These are phyloP conservation scores for Ambastaia sidthimunki DNA, from an alignment of 2,797 vertebrate genomes.

Conservation along the genomic window DNA sequence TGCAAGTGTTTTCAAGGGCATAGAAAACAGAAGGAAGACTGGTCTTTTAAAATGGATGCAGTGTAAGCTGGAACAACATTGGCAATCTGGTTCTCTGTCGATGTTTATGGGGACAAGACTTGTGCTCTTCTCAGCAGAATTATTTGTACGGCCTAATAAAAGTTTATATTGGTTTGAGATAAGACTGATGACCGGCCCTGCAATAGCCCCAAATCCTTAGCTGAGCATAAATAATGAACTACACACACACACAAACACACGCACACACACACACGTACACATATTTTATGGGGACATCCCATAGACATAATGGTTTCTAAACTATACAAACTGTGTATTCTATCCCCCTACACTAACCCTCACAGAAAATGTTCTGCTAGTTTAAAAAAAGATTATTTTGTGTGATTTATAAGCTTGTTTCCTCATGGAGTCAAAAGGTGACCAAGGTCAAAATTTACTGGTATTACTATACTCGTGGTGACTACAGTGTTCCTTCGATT, in stretches of 20 bases:
- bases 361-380: no score
- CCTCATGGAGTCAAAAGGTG: no score
- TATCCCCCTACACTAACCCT: no score
- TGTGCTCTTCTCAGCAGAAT: conserved; percentile 35
- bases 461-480: no score
- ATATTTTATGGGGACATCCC: no score
- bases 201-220: not conserved
- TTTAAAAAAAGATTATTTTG: no score
- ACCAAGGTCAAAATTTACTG: no score
- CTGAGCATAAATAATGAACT: conserved; percentile 23
- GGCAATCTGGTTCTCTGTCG: not conserved
- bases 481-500: no score
- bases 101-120: conserved; percentile 39
- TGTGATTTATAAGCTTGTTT: no score
- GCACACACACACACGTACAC: not conserved
- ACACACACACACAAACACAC: no score
- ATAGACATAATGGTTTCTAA: no score
- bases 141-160: conserved; percentile 50
- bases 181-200: not conserved
- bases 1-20: conserved; percentile 8
- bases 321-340: no score
- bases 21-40: not conserved
- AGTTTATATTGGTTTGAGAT: conserved; percentile 34
- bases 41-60: conserved; percentile 13
- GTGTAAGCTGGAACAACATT: conserved; percentile 17